These are phyloP conservation scores for Lasioglossum malachurum DNA, from an alignment of 2,888 invertebrate genomes.

Conservation along the genomic window DNA sequence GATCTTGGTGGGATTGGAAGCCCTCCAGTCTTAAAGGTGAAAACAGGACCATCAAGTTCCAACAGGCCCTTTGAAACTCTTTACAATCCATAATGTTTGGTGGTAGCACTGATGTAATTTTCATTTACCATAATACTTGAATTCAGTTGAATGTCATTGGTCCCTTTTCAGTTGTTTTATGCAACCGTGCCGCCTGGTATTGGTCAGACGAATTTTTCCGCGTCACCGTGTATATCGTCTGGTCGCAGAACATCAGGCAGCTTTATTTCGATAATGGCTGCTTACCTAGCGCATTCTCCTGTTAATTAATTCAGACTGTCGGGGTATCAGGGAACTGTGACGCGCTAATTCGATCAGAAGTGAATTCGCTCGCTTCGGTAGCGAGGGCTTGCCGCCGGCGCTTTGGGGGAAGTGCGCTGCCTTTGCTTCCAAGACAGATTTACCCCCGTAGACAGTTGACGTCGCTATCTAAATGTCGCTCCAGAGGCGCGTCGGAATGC, in stretches of 20 bases:
- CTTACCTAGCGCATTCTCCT: slow-evolving; percentile 78
- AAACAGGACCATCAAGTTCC: neutral
- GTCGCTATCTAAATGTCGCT: slow-evolving; percentile 83
- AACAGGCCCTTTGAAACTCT: neutral
- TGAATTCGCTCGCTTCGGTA: slow-evolving; percentile 80
- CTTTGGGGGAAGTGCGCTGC: slow-evolving; percentile 66
- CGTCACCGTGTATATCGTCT: neutral
- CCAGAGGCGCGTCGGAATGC: slow-evolving; percentile 79
- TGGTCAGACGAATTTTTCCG: neutral
- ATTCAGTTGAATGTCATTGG: too few relatives aligned
- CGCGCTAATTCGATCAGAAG: slow-evolving; percentile 84
- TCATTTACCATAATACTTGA: neutral
- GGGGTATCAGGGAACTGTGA: slow-evolving; percentile 83
- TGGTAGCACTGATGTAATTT: neutral
- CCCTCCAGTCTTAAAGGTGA: neutral
- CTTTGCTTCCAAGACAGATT: slow-evolving; percentile 81
- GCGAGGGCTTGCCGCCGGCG: slow-evolving; percentile 65
- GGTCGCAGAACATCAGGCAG: slow-evolving; percentile 38
- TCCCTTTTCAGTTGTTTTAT: neutral
- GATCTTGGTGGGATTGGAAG: neutral
- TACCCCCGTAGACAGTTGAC: slow-evolving; percentile 81
- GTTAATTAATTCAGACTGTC: slow-evolving; percentile 84
- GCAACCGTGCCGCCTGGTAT: neutral
- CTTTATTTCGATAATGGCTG: slow-evolving; percentile 81
- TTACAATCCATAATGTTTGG: neutral